Evolutionary conservation across 2,797 vertebrate species (phyloP), one percentile per base, ranked within the genome.

Genomic region (Hypotaenidia philippensis): DNA sequence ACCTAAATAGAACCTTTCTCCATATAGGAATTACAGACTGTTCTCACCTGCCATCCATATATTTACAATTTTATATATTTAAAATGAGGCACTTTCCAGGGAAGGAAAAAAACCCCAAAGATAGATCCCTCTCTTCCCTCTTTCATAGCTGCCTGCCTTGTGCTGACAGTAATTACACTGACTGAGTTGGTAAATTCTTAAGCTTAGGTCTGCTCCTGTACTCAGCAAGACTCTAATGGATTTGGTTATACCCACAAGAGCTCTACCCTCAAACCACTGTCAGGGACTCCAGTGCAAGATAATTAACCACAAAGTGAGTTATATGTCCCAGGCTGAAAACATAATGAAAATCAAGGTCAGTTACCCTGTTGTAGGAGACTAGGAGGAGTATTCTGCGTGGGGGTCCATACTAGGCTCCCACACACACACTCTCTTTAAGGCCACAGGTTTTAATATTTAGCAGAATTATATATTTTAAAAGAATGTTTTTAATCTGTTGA

Each of bases 261-360:
- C 93, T 89, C 84, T 92, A 31, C 77, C 55, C 61, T 90, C 41
- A 84, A 90, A 91, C 94, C 94, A 82, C 96, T 83, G 88, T 26
- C 68, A 34, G 4, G 89, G 89, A 68, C 38, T 69, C 93, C 21
- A 64, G 19, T 6, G 40, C 89, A 77, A 55, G 55, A 75, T 96
- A 96, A 97, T 97, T 87, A 97, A 97, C 97, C 97, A 90, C 97
- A 97, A 78, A 83, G 44, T 97, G 97, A 97, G 70, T 96, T 94
- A 96, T 96, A 75, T 61, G 75, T 95, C 92, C 70, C 75, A 7
- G 45, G 34, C 65, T 89, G 89, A 87, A 86, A 36, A 36, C 36
- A 0, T 78, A 76, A 88, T 63, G 85, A 95, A 95, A 96, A 93
- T 76, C 92, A 89, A 91, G 92, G 96, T 93, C 83, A 89, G 41